phyloP scores from a whole-genome alignment of 2,113 vertebrate species.

The Empidonax alnorum region DNA sequence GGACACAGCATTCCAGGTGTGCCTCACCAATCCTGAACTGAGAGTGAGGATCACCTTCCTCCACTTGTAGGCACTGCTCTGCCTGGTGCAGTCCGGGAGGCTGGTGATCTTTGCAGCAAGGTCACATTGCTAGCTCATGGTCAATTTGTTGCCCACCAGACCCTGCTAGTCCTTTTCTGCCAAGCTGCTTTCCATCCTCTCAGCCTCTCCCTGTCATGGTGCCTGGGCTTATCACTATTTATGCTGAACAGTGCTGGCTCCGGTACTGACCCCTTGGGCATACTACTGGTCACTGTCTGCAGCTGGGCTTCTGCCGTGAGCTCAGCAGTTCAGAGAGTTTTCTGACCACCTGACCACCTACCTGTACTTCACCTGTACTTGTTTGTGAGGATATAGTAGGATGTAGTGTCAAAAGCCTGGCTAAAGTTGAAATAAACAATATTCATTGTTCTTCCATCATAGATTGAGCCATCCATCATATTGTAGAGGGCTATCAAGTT shows the following conservation, averaged over 20 bases:
- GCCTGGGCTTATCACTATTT: not conserved
- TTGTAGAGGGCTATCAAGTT: not conserved
- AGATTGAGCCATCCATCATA: not conserved
- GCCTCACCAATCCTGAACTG: not conserved
- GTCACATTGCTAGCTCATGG: not conserved
- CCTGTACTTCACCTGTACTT: not conserved
- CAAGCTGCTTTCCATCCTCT: not conserved
- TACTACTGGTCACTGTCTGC: not conserved
- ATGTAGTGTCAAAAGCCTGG: fast-evolving
- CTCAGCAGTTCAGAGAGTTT: not conserved
- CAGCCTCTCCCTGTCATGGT: not conserved
- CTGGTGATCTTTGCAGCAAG: not conserved
- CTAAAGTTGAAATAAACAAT: not conserved
- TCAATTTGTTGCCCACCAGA: not conserved
- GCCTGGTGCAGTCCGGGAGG: not conserved
- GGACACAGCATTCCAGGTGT: not conserved
- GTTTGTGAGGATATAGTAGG: not conserved
- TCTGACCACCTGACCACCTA: not conserved
- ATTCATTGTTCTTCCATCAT: not conserved
- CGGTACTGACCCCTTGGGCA: not conserved
- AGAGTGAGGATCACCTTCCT: not conserved
- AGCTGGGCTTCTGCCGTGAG: not conserved
- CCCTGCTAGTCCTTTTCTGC: not conserved
- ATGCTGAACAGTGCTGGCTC: not conserved
- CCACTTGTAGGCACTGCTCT: not conserved